Evolutionary conservation across 2,113 vertebrate species (phyloP), one percentile per base, ranked within the genome.

Genomic region (Gymnogyps californianus): DNA sequence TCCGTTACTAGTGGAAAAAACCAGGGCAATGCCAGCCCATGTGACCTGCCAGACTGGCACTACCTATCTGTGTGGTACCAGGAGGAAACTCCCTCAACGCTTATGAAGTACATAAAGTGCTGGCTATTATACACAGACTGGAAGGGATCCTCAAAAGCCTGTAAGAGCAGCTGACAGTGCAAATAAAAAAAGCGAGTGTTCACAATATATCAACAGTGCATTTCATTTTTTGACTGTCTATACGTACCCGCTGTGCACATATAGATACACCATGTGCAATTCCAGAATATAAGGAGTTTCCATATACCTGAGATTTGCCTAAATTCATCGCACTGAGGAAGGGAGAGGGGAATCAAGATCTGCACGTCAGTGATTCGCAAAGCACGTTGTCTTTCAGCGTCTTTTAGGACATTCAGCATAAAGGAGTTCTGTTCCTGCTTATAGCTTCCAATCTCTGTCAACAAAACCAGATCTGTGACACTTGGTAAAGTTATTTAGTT

Each of bases 21-120:
- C 6, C 16, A 16, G 11, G 19, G 42, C 26, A 28, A 32, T 9
- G n/a, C 55, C 61, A 61, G 22, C 20, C 51, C 9, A 1, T 0
- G 4, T 0, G 1, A n/a, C 28, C 32, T 11, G 49, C 42, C 9
- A 2, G 19, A 20, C 40, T 12, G 25, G n/a, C 40, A 9, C 29
- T 4, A 9, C 0, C 1, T 2, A 13, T 3, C 31, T 15, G 6
- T 0, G 9, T 4, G 11, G 6, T n/a, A n/a, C 18, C 12, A 31
- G 22, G 29, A 24, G 15, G 29, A 38, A 59, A 11, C 18, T 34
- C 28, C 62, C 40, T 20, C 17, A 6, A 8, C 0, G 9, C 22
- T 24, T 19, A 7, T 0, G 1, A 22, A 10, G 15, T 19, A 17
- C 9, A 14, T 14, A 3, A 24, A 34, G 10, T 1, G 6, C 22